Percentiles rank a stretch among this genome's conserved stretches.
phyloP scores from a whole-genome alignment of 2,113 vertebrate genomes.

The Fulmarus glacialis region DNA sequence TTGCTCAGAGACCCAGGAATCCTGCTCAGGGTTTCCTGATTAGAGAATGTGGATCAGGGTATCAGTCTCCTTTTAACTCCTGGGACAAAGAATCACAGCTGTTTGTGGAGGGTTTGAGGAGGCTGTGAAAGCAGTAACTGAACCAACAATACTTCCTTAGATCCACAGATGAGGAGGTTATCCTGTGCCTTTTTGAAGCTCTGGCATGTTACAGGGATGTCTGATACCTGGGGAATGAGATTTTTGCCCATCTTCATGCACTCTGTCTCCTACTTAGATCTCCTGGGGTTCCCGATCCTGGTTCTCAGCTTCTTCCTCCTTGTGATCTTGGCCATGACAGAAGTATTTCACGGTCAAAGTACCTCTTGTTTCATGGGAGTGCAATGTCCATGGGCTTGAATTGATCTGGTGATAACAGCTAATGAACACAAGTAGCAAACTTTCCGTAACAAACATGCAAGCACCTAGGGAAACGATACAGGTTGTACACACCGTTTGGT shows the following conservation, averaged over 20 bases:
- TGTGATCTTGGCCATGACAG: too few relatives aligned
- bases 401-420: neutral
- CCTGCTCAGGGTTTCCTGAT: neutral
- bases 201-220: neutral
- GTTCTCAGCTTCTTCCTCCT: neutral
- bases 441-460: neutral
- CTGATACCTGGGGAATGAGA: neutral
- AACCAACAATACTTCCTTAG: neutral
- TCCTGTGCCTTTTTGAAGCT: neutral
- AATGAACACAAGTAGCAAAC: neutral
- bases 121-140: neutral
- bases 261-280: neutral
- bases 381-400: neutral
- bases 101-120: neutral
- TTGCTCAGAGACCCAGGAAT: neutral
- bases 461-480: neutral
- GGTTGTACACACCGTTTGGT: neutral
- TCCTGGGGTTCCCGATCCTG: neutral
- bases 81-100: neutral
- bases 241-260: neutral
- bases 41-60: neutral
- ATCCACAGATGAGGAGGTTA: neutral
- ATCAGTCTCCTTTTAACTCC: neutral
- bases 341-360: neutral
- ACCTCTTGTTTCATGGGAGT: neutral